These are phyloP conservation scores for Actenoides hombroni DNA, from an alignment of 2,113 vertebrate species.

Conservation along the genomic window DNA sequence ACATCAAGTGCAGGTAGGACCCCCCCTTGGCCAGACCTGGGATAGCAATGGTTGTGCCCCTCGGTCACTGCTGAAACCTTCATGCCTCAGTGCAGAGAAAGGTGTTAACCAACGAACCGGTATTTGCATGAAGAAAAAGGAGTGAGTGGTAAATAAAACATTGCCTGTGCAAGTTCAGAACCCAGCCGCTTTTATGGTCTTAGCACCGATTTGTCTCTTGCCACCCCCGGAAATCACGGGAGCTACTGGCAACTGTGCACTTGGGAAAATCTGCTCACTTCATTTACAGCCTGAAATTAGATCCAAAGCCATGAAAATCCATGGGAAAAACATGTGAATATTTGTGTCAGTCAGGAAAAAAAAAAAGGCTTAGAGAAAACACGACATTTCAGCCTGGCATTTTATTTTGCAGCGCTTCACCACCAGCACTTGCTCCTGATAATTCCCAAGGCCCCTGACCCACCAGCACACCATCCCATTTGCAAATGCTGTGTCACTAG, in stretches of 20 bases:
- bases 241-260: not conserved
- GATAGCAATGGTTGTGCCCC: not conserved
- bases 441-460: not conserved
- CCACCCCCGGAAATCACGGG: not conserved
- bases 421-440: not conserved
- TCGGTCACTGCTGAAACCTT: not conserved
- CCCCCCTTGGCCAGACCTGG: not conserved
- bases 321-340: not conserved
- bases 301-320: not conserved
- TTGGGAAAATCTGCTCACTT: constrained; percentile 5
- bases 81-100: not conserved
- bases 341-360: constrained; percentile 2
- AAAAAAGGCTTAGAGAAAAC: constrained; percentile 28
- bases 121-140: not conserved
- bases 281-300: constrained; percentile 10
- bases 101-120: not conserved
- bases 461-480: not conserved
- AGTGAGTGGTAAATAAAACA: not conserved
- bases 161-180: not conserved
- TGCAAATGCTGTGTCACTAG: not conserved
- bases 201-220: not conserved
- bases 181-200: not conserved
- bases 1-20: not conserved
- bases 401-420: not conserved
- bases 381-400: constrained; percentile 18